Evolutionary conservation across 2,888 invertebrate genomes (phyloP).

Genomic region (Brachyopa scutellaris): DNA sequence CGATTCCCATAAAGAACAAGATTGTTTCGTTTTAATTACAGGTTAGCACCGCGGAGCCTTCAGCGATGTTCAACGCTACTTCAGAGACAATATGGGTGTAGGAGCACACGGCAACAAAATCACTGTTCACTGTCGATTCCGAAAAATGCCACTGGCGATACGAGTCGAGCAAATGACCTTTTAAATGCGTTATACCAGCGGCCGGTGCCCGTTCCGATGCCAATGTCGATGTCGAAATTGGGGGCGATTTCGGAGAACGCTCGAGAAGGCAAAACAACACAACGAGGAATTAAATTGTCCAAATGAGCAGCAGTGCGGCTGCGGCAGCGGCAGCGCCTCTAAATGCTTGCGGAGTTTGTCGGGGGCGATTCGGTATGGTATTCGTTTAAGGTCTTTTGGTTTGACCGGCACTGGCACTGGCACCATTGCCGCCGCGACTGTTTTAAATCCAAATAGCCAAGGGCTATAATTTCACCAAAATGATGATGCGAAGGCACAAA

Average conservation of each 20-base stretch:
- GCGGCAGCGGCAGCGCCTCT: conserved; percentile 49
- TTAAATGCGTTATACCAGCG: conserved; percentile 69
- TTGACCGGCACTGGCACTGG: conserved; percentile 30
- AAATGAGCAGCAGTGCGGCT: conserved; percentile 57
- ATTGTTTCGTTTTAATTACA: conserved; percentile 71
- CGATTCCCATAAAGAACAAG: conserved; percentile 72
- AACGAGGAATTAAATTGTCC: conserved; percentile 69
- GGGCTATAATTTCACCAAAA: conserved; percentile 73
- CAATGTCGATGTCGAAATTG: conserved; percentile 71
- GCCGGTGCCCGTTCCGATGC: too few species aligned
- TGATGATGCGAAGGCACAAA: conserved; percentile 73
- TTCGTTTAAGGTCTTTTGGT: conserved; percentile 66
- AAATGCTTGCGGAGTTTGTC: conserved; percentile 69
- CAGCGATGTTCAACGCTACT: conserved; percentile 70
- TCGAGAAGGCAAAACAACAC: conserved; percentile 48
- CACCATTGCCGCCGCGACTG: conserved; percentile 48
- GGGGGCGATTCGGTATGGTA: conserved; percentile 71
- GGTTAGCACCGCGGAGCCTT: conserved; percentile 60
- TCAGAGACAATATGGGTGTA: conserved; percentile 73
- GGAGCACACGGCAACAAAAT: conserved; percentile 68
- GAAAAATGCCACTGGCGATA: conserved; percentile 72
- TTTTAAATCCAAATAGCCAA: conserved; percentile 73
- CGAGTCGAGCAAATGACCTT: conserved; percentile 72
- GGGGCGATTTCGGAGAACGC: conserved; percentile 72
- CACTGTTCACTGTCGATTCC: conserved; percentile 71